A percentile compares a stretch with the other conserved stretches of the same genome.
Conservation (phyloP, 2,113 vertebrate genomes). For the Gorsachius goisagi region DNA sequence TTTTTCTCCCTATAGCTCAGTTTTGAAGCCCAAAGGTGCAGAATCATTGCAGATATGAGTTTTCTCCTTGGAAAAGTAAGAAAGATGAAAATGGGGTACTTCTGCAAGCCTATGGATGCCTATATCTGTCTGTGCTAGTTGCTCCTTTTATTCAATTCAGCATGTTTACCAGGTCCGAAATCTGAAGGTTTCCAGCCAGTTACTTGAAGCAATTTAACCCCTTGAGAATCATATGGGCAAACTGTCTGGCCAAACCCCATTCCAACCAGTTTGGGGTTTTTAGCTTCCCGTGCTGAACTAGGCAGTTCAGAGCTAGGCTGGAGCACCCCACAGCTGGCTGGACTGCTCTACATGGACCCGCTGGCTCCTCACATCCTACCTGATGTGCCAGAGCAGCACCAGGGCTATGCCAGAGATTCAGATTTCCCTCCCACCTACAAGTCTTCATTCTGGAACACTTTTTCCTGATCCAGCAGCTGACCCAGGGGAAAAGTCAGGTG, state of each 20-base stretch:
- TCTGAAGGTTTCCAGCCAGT: not conserved
- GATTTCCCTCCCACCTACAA: not conserved
- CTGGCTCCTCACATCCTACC: accelerated
- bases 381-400: not conserved
- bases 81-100: not conserved
- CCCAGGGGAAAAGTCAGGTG: not conserved
- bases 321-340: not conserved
- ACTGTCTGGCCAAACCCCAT: not conserved
- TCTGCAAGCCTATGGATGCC: not conserved
- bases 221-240: not conserved
- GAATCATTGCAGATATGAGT: conserved; percentile 2
- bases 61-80: conserved; percentile 42
- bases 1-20: not conserved
- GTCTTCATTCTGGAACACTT: not conserved
- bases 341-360: accelerated
- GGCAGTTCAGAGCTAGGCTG: not conserved
- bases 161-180: not conserved
- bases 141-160: not conserved
- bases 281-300: not conserved
- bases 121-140: not conserved
- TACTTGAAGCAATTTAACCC: not conserved
- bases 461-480: not conserved
- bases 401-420: not conserved
- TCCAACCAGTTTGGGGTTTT: not conserved
- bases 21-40: conserved; percentile 32